Conservation (phyloP, 1,140 invertebrate genomes). For the Eurytemora carolleeae region DNA sequence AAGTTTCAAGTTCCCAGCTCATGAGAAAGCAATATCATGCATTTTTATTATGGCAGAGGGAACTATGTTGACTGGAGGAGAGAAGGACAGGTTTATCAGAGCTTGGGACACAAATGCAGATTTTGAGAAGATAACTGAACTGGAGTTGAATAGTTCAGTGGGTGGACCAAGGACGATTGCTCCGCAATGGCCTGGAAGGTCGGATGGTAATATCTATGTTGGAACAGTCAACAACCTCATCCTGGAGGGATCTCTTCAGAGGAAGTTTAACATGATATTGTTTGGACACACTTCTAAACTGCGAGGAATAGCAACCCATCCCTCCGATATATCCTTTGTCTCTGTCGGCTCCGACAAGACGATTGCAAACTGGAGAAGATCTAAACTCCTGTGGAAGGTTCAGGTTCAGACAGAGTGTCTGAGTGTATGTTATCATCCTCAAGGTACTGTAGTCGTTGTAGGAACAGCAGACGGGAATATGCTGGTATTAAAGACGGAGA, state of each 20-base stretch:
- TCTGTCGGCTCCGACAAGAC: conserved; percentile 80
- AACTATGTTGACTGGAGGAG: conserved; percentile 65
- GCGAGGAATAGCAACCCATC: conserved; percentile 69
- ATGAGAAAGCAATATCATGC: conserved; percentile 63
- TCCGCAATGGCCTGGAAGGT: conserved; percentile 55
- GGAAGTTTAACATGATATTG: conserved; percentile 68
- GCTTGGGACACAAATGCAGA: conserved; percentile 78
- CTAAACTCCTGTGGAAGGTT: conserved; percentile 65
- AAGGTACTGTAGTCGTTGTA: conserved; percentile 58
- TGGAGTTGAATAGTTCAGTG: conserved; percentile 60
- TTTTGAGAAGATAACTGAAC: conserved; percentile 70
- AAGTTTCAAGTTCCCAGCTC: conserved; percentile 65
- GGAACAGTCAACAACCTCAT: conserved; percentile 83
- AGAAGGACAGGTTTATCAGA: conserved; percentile 65
- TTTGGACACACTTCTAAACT: conserved; percentile 76
- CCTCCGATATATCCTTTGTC: conserved; percentile 71
- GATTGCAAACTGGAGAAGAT: conserved; percentile 66
- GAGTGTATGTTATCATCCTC: conserved; percentile 64
- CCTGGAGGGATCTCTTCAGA: conserved; percentile 67
- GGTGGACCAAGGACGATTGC: conserved; percentile 69
- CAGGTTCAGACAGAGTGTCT: conserved; percentile 65
- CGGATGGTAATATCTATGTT: conserved; percentile 73
- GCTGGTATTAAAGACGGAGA: conserved; percentile 57
- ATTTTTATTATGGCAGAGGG: conserved; percentile 70
- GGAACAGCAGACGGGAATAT: conserved; percentile 72